A percentile compares a stretch with the other conserved stretches of the same genome.
Evolutionary conservation across 2,113 vertebrate species (phyloP).

Genomic region (Plecotus auritus): DNA sequence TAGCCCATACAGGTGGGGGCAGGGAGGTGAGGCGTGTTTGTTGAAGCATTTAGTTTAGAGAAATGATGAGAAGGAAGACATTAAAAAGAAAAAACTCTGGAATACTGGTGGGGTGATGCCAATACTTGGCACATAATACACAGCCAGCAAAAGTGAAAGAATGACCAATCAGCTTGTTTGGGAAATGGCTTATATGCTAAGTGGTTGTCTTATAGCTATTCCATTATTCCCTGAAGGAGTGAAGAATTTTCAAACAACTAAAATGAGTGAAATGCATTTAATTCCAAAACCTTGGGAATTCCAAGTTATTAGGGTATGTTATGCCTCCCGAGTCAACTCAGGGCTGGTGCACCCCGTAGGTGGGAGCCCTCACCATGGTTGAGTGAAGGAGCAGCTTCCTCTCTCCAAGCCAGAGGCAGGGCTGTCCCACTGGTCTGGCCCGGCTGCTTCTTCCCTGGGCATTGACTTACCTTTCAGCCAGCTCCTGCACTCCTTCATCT

Average conservation of each 20-base stretch:
- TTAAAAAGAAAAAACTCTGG: background rate
- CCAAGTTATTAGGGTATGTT: background rate
- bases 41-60: background rate
- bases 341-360: background rate
- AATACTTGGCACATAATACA: background rate
- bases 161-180: background rate
- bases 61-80: background rate
- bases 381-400: too few species aligned
- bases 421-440: background rate
- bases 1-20: background rate
- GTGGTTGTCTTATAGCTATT: background rate
- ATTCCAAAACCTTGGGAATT: background rate
- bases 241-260: background rate
- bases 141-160: background rate
- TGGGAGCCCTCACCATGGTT: background rate
- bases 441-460: background rate
- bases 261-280: background rate
- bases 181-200: background rate
- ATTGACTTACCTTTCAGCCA: constrained; percentile 71
- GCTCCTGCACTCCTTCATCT: constrained; percentile 68
- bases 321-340: background rate
- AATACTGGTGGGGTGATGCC: background rate
- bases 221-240: background rate
- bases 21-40: background rate
- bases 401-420: background rate